Conservation (phyloP, 2,888 invertebrate species). For the Agrotis puta region DNA sequence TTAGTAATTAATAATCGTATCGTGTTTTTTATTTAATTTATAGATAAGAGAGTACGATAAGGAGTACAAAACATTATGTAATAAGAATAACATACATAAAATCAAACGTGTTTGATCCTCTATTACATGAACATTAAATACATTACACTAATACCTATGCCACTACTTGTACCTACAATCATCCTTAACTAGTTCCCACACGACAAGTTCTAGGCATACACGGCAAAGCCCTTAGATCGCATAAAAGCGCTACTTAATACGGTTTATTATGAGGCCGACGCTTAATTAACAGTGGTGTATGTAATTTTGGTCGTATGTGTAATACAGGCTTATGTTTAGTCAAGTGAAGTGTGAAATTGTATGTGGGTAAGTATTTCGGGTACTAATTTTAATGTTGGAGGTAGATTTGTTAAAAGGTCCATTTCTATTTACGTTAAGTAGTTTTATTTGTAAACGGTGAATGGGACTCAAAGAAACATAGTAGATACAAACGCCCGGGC, state of each 20-base stretch:
- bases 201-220: conserved; percentile 60
- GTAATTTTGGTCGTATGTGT: conserved; percentile 29
- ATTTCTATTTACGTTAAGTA: not conserved
- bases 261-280: conserved; percentile 63
- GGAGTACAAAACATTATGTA: no score
- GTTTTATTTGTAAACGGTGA: not conserved
- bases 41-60: no score
- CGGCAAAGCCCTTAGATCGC: conserved; percentile 62
- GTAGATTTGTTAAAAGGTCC: not conserved
- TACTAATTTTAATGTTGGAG: conserved; percentile 1
- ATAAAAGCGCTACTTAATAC: conserved; percentile 65
- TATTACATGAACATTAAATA: not conserved
- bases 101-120: not conserved
- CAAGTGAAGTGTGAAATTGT: conserved; percentile 62
- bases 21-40: no score
- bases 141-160: conserved; percentile 9
- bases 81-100: no score
- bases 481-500: no score
- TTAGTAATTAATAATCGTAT: no score
- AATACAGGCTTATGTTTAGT: conserved; percentile 45
- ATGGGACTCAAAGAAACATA: not conserved
- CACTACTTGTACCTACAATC: conserved; percentile 19
- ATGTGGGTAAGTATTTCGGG: conserved; percentile 12
- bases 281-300: conserved; percentile 62
- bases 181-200: conserved; percentile 29